These are phyloP conservation scores for Zaprionus davidi DNA, from an alignment of 1,140 invertebrate species.

Conservation along the genomic window DNA sequence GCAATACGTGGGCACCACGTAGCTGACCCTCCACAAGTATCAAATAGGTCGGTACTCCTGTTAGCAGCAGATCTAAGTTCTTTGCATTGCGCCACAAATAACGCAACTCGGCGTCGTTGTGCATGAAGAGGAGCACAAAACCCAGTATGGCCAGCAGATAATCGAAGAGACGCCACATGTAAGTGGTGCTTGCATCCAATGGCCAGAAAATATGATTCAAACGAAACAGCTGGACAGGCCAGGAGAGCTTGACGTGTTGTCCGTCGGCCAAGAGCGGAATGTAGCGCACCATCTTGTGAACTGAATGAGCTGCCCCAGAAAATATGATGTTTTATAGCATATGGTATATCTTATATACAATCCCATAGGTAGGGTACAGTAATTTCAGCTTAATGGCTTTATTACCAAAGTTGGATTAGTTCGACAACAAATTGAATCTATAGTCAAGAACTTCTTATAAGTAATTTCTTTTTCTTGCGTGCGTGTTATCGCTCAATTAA, in stretches of 20 bases:
- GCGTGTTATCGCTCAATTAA: slow-evolving; percentile 75
- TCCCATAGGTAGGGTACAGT: background rate
- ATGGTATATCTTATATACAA: background rate
- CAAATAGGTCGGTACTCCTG: slow-evolving; percentile 71
- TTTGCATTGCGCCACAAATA: slow-evolving; percentile 53
- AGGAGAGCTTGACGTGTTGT: slow-evolving; percentile 57
- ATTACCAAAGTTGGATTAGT: background rate
- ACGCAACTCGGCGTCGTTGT: slow-evolving; percentile 70
- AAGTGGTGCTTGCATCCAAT: slow-evolving; percentile 44
- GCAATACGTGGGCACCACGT: slow-evolving; percentile 40
- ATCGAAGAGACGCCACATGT: slow-evolving; percentile 39
- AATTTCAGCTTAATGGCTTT: background rate
- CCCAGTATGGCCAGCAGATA: slow-evolving; percentile 33
- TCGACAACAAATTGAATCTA: background rate
- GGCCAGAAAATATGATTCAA: slow-evolving; percentile 74
- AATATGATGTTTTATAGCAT: slow-evolving; percentile 37
- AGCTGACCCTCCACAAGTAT: slow-evolving; percentile 69
- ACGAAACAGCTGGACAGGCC: slow-evolving; percentile 61
- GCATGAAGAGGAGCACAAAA: slow-evolving; percentile 49
- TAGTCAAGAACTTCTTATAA: background rate
- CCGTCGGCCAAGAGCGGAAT: slow-evolving; percentile 67
- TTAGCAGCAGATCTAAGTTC: slow-evolving; percentile 61
- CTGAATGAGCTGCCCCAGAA: slow-evolving; percentile 8
- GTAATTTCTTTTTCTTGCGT: slow-evolving; percentile 58
- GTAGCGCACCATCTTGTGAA: slow-evolving; percentile 63